These are phyloP conservation scores for Halcyon senegalensis DNA, from an alignment of 2,113 vertebrate genomes.

Conservation along the genomic window DNA sequence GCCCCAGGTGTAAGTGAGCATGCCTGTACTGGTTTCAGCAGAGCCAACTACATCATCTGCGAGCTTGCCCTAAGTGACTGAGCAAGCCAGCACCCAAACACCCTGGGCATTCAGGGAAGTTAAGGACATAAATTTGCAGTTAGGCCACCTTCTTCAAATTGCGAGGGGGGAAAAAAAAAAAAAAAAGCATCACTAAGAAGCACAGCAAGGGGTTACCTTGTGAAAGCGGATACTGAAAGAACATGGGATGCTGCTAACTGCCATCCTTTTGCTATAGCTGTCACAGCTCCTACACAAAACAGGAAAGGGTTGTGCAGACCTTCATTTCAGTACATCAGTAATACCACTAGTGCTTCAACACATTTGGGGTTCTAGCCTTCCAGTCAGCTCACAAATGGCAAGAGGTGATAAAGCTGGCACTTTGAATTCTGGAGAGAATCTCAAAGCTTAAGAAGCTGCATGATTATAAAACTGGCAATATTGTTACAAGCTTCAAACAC, in stretches of 20 bases:
- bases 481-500: not conserved
- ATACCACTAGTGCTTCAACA: not conserved
- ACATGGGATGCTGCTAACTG: not conserved
- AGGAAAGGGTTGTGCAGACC: not conserved
- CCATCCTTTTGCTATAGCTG: not conserved
- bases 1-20: not conserved
- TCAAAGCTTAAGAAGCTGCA: not conserved
- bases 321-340: not conserved
- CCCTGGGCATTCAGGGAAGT: not conserved
- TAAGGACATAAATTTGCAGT: not conserved
- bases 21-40: not conserved
- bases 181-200: not conserved
- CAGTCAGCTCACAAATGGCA: not conserved
- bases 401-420: not conserved
- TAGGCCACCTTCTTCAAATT: not conserved
- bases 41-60: not conserved
- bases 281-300: not conserved
- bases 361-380: not conserved
- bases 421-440: not conserved
- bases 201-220: not conserved
- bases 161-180: not conserved
- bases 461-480: fast-evolving
- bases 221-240: not conserved
- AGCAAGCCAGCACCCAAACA: not conserved
- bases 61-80: not conserved